Percentiles rank a stretch among this genome's conserved stretches.
These are phyloP conservation scores for Parus major DNA, from an alignment of 2,113 vertebrate species.

Conservation along the genomic window DNA sequence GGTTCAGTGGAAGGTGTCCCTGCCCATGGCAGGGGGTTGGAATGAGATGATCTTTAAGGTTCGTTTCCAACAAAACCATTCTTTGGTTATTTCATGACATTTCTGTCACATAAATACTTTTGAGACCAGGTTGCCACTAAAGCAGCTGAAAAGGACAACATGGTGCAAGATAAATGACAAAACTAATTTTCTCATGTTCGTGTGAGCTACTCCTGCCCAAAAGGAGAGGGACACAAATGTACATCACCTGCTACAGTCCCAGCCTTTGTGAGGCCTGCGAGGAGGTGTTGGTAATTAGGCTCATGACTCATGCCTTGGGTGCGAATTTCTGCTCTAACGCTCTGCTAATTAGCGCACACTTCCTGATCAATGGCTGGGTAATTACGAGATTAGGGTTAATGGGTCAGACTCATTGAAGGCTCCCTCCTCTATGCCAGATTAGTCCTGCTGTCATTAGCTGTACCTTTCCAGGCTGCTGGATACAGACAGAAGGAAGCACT, in stretches of 20 bases:
- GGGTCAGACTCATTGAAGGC: not conserved
- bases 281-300: not conserved
- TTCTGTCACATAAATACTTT: not conserved
- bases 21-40: too few relatives aligned
- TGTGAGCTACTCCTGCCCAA: not conserved
- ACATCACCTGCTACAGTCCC: not conserved
- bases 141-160: not conserved
- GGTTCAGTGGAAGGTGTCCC: rapidly evolving
- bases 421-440: not conserved
- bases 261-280: not conserved
- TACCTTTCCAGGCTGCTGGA: not conserved
- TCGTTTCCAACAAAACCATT: not conserved
- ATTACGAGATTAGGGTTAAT: conserved; percentile 53
- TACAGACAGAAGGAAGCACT: not conserved
- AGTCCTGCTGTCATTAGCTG: not conserved
- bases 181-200: not conserved
- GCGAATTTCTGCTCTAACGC: not conserved
- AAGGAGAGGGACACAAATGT: not conserved
- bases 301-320: not conserved
- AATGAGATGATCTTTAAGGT: not conserved
- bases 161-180: rapidly evolving
- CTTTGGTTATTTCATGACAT: not conserved
- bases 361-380: not conserved
- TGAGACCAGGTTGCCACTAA: not conserved
- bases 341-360: not conserved